Evolutionary conservation across 1,140 invertebrate species (phyloP).

Genomic region (Apocrypta bakeri): DNA sequence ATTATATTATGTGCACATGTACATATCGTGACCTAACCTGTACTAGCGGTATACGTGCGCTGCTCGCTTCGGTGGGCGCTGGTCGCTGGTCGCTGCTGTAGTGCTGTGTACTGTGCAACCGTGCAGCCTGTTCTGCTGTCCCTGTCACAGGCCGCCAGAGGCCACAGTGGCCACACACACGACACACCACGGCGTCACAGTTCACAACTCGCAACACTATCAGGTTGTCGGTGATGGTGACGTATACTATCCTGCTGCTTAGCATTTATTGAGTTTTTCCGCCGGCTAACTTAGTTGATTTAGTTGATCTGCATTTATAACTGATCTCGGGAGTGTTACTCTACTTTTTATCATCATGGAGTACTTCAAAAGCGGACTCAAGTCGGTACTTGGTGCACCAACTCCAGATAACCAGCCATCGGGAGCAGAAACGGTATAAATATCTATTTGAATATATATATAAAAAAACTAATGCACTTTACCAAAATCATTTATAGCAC

Average conservation of each 20-base stretch:
- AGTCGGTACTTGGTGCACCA: conserved; percentile 90
- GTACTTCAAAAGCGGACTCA: conserved; percentile 89
- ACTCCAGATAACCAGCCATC: conserved; percentile 83
- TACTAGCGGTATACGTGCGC: too few relatives aligned
- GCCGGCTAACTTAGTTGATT: not conserved
- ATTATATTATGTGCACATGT: too few relatives aligned
- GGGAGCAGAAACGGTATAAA: conserved; percentile 88
- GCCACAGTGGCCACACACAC: too few relatives aligned
- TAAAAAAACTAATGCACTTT: not conserved
- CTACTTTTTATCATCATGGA: conserved; percentile 78
- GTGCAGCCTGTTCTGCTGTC: too few relatives aligned
- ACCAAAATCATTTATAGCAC: not conserved
- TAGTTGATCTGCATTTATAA: not conserved
- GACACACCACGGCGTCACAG: too few relatives aligned
- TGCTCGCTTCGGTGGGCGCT: too few relatives aligned
- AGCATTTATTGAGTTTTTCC: not conserved
- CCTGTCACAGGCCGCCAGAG: too few relatives aligned
- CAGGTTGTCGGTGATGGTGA: not conserved
- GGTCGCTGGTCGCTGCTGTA: too few relatives aligned
- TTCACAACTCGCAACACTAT: too few relatives aligned
- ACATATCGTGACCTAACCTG: too few relatives aligned
- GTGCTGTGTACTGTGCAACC: too few relatives aligned
- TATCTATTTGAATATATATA: not conserved
- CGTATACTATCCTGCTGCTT: not conserved
- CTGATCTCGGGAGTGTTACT: not conserved